A percentile compares a stretch with the other conserved stretches of the same genome.
phyloP scores from a whole-genome alignment of 2,113 vertebrate genomes.

The Cottus gobio region DNA sequence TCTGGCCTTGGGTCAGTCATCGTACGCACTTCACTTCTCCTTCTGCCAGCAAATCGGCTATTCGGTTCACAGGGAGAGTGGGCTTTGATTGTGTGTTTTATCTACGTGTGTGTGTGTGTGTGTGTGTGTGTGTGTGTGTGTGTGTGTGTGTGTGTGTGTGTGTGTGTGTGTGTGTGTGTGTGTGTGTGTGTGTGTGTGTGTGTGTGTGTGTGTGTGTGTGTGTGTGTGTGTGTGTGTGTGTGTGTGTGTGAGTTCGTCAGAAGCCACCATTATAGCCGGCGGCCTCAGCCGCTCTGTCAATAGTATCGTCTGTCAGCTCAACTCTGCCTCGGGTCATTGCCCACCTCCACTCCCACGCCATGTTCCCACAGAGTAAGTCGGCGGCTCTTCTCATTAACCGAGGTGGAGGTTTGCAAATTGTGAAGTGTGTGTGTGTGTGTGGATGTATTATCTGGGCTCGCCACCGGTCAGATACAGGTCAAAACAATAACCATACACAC shows the following conservation, averaged over 20 bases:
- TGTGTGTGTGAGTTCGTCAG: background rate
- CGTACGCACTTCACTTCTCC: constrained; percentile 52
- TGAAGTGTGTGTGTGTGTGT: no score
- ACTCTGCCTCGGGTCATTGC: background rate
- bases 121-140: background rate
- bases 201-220: background rate
- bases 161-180: background rate
- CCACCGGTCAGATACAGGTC: constrained; percentile 4
- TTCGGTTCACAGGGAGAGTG: constrained; percentile 31
- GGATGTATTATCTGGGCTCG: constrained; percentile 8
- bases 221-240: background rate
- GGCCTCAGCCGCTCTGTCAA: constrained; percentile 10
- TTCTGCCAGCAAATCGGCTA: constrained; percentile 21
- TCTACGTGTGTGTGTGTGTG: background rate
- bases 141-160: background rate
- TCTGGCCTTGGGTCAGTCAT: constrained; percentile 31
- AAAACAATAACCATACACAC: constrained; percentile 21
- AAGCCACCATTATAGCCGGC: background rate
- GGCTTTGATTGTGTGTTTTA: constrained; percentile 15
- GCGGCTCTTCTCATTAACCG: background rate
- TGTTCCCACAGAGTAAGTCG: background rate
- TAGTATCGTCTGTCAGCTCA: background rate
- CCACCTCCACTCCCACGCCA: background rate
- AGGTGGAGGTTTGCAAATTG: constrained; percentile 1
- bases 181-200: background rate